Evolutionary conservation across 2,888 invertebrate genomes (phyloP), one percentile per base, ranked within the genome.

Genomic region (Pachliopta kotzebuea): DNA sequence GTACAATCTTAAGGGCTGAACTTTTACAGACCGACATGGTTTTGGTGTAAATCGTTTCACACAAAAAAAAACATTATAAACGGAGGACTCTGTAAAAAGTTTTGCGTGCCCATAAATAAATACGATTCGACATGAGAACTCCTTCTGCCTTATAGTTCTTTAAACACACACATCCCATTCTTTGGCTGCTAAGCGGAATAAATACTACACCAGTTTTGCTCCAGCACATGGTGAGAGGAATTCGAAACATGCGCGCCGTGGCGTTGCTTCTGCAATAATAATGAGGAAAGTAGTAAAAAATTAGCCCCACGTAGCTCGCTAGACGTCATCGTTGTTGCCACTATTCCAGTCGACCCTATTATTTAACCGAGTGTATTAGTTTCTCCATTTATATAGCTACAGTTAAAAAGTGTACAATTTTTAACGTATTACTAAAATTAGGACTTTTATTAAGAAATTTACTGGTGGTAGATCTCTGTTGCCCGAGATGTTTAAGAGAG

Each of bases 241-340:
- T 63, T 58, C 58, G 29, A 63, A 63, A 45, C 58, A 63, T 54
- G 58, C 58, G 26, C 61, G 58, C 58, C 45, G 21, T 29, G 59
- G 23, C 45, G 31, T 63, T 56, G 56, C 53, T 57, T 53, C 20
- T 55, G 63, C 55, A 63, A 63, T 63, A 59, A 54, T 54, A 63
- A 63, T 63, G 63, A 63, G 55, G 55, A 63, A 63, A 59, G 63
- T 54, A 49, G 55, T 63, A 59, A 63, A 59, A 63, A 55, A 42
- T 59, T 29, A 49, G 50, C 24, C 29, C 17, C 56, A 14, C 45
- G 56, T 56, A 57, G 52, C 52, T n/a, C 26, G 57, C 9, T 52
- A 29, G 49, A 56, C 56, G 50, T 50, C 62, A 62, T 62, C 62
- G 37, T 20, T 21, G 31, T 45, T 59, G 49, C 55, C 59, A 59